Percentiles rank a stretch among this genome's conserved stretches.
These are phyloP conservation scores for Argyresthia goedartella DNA, from an alignment of 2,888 invertebrate genomes.

Conservation along the genomic window DNA sequence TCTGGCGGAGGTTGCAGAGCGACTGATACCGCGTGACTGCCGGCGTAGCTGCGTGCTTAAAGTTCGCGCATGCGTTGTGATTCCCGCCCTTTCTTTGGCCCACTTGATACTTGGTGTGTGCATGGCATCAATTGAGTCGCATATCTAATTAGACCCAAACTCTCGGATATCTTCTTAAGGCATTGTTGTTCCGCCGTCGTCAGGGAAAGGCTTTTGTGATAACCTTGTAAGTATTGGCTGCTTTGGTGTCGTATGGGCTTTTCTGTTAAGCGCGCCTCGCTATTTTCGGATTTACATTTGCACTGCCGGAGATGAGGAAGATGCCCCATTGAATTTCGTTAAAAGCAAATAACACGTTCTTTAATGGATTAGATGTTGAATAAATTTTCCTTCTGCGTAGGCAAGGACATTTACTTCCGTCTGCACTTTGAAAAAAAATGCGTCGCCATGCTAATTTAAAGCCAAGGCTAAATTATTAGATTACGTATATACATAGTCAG, in stretches of 20 bases:
- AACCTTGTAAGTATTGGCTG: background rate
- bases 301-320: no score
- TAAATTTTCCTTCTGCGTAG: no score
- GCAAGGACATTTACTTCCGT: no score
- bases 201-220: background rate
- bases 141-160: slow-evolving; percentile 48
- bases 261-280: background rate
- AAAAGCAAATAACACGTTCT: no score
- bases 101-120: slow-evolving; percentile 43
- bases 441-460: no score
- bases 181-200: background rate
- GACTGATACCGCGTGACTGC: slow-evolving; percentile 26
- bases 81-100: slow-evolving; percentile 65
- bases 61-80: slow-evolving; percentile 40
- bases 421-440: no score
- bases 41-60: slow-evolving; percentile 23
- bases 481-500: no score
- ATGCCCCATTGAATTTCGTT: no score
- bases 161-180: background rate
- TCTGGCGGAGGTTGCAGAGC: background rate
- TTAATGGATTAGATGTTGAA: no score
- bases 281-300: no score
- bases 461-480: no score
- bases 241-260: background rate
- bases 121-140: slow-evolving; percentile 57